phyloP scores from a whole-genome alignment of 2,797 vertebrate species.

The Rhadinocentrus ornatus region DNA sequence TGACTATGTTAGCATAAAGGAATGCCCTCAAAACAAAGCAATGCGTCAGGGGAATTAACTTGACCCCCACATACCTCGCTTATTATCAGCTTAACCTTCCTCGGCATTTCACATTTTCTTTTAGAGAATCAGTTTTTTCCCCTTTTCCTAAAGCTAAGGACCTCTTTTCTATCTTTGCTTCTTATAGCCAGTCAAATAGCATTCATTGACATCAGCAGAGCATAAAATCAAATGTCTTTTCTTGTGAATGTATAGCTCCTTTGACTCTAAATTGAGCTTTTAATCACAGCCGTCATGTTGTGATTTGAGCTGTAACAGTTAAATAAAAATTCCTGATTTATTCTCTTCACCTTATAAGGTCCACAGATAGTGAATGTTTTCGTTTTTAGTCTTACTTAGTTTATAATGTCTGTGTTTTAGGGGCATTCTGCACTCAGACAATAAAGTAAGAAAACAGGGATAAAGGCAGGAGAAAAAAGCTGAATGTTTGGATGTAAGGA shows the following conservation, averaged over 20 bases:
- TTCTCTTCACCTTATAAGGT: not conserved
- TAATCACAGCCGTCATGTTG: conserved; percentile 20
- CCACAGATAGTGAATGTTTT: not conserved
- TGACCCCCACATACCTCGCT: not conserved
- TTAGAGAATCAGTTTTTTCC: not conserved
- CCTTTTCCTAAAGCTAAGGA: conserved; percentile 44
- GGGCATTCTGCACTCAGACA: conserved; percentile 33
- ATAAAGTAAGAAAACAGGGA: conserved; percentile 14
- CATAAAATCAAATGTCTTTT: conserved; percentile 50
- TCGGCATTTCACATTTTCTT: conserved; percentile 23
- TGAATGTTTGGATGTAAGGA: conserved; percentile 62
- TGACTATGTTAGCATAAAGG: not conserved
- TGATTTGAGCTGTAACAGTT: conserved; percentile 8
- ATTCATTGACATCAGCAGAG: conserved; percentile 59
- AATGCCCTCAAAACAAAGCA: conserved; percentile 23
- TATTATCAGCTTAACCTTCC: conserved; percentile 37
- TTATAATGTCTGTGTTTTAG: conserved; percentile 29
- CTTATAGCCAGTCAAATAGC: conserved; percentile 41
- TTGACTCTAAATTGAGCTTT: conserved; percentile 19
- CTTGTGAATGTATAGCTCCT: conserved; percentile 36
- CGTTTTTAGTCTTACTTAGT: not conserved
- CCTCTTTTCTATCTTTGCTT: conserved; percentile 57
- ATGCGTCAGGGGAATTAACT: conserved; percentile 9
- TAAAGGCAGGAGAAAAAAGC: not conserved
- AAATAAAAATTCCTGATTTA: not conserved